Base-by-base conservation (phyloP, 30 jellyfish, hydroid and myxozoan species). In the Clytia hemisphaerica region DNA sequence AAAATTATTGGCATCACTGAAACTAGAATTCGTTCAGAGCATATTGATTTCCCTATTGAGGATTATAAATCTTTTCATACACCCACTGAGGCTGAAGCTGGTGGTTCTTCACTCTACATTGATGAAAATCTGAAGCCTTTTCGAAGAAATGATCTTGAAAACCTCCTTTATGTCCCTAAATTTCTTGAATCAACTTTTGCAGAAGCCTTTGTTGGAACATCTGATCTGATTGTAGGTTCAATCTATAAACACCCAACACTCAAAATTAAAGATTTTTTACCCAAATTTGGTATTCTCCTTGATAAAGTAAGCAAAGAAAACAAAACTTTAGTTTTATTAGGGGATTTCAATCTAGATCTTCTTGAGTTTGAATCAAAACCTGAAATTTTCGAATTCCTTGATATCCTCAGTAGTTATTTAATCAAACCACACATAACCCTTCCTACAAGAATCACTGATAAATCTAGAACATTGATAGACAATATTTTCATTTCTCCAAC, bases 261-360 rank as follows among this genome's bases (percentile, higher is more conserved):
- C 7, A 6, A 25, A 3, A 57, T 31, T 7, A 9, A 57, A n/a
- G 35, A 12, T n/a, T 57, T 22, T 0, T 22, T n/a, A 22, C 7
- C 7, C 50, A 22, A 21, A n/a, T 1, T 1, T 46, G 5, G 19
- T 21, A 14, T 14, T 57, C 7, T 31, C 70, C 70, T 57, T n/a
- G 25, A 5, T 57, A 16, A 4, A 14, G 18, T 51, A 0, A 21
- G 42, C 6, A 57, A 29, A 33, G 6, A 21, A 57, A 19, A 55
- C 4, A 57, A 57, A 14, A 21, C 54, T 14, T 7, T 14, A 29
- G 24, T 57, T 21, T 12, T 7, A 7, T 5, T 57, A 29, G 70
- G 70, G 4, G 70, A 57, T 33, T 57, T 57, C 70, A 57, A 57
- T n/a, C 25, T 57, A n/a, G 42, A 57, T n/a, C 42, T 57, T 9